These are phyloP conservation scores for Eulemur coronatus DNA, from an alignment of 2,797 vertebrate genomes.

Conservation along the genomic window DNA sequence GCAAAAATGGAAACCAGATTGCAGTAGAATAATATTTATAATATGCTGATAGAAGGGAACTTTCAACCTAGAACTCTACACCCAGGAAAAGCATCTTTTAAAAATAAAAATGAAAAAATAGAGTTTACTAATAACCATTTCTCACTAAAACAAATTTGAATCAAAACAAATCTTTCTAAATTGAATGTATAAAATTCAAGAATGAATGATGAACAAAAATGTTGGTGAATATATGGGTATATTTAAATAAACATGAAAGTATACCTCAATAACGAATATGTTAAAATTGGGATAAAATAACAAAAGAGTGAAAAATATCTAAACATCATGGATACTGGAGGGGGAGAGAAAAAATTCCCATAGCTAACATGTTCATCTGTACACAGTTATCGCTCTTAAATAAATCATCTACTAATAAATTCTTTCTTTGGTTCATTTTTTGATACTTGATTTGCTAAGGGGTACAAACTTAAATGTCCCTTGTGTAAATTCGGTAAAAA, in stretches of 20 bases:
- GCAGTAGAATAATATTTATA: not conserved
- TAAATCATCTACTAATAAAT: not conserved
- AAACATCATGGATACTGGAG: not conserved
- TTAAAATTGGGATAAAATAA: not conserved
- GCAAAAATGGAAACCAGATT: not conserved
- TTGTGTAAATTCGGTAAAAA: not conserved
- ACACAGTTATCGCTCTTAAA: not conserved
- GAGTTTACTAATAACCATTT: not conserved
- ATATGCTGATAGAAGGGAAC: not conserved
- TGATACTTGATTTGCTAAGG: not conserved
- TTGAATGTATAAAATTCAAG: not conserved
- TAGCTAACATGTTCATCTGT: not conserved
- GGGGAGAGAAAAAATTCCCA: not conserved
- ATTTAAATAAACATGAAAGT: not conserved
- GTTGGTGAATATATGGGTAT: not conserved
- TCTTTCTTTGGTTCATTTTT: not conserved
- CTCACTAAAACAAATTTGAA: not conserved
- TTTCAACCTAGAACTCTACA: not conserved
- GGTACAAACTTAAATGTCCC: not conserved
- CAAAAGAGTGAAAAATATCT: not conserved
- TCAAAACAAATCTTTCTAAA: not conserved
- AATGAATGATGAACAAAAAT: not conserved
- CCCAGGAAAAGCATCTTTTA: not conserved
- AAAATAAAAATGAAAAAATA: not conserved
- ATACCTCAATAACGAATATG: not conserved